These are phyloP conservation scores for Micromys minutus DNA, from an alignment of 2,113 vertebrate genomes.

Conservation along the genomic window DNA sequence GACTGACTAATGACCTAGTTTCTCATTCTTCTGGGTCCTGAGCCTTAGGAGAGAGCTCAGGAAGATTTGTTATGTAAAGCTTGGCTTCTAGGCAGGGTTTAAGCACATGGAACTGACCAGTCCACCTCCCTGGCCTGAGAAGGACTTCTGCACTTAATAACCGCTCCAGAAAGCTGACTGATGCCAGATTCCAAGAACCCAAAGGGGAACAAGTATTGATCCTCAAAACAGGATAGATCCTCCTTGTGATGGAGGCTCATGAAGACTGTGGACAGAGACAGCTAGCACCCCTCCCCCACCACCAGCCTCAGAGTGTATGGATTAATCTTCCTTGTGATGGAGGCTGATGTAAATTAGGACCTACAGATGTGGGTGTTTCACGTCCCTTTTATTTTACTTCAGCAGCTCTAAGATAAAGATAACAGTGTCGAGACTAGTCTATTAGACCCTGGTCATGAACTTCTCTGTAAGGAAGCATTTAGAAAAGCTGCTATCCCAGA, in stretches of 20 bases:
- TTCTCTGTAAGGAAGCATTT: fast-evolving
- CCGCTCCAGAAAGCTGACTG: background rate
- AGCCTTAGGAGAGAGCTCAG: fast-evolving
- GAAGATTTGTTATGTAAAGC: background rate
- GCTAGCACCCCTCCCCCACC: fast-evolving
- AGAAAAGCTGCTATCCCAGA: background rate
- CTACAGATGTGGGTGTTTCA: too few relatives aligned
- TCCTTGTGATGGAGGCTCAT: background rate
- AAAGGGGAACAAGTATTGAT: fast-evolving
- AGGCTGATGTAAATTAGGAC: too few relatives aligned
- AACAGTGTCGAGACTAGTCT: background rate
- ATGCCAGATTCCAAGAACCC: background rate
- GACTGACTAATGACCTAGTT: fast-evolving
- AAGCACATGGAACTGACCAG: background rate
- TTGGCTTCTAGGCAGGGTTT: too few relatives aligned
- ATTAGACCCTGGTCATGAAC: too few relatives aligned
- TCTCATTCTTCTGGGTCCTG: fast-evolving
- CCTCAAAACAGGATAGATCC: background rate
- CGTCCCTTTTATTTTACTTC: background rate
- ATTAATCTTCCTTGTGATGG: background rate
- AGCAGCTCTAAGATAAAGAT: fast-evolving
- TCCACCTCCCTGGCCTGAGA: background rate
- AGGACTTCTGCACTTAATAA: background rate
- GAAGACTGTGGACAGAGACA: background rate
- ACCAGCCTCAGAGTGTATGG: fast-evolving